phyloP scores from a whole-genome alignment of 1,140 invertebrate species.

The Choristoneura fumiferana region DNA sequence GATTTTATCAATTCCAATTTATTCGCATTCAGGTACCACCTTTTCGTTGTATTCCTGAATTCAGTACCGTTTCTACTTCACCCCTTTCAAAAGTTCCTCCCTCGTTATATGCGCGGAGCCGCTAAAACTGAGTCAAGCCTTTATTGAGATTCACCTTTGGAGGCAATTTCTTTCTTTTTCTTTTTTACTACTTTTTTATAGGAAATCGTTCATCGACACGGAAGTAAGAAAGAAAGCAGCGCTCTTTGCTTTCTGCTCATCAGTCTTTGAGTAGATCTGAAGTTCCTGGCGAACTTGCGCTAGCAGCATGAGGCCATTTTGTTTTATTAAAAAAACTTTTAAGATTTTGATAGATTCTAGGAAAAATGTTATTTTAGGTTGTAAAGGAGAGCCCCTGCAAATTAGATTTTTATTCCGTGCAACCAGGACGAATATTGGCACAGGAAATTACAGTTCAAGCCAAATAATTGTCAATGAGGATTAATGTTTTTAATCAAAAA shows the following conservation, averaged over 20 bases:
- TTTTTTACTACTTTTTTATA: constrained; percentile 58
- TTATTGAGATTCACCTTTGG: constrained; percentile 67
- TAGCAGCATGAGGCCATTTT: too few species aligned
- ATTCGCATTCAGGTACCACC: constrained; percentile 64
- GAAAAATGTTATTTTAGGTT: too few species aligned
- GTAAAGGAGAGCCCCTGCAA: too few species aligned
- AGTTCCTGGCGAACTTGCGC: constrained; percentile 10
- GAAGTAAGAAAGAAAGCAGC: constrained; percentile 27
- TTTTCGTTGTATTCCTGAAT: constrained; percentile 66
- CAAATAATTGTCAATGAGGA: too few species aligned
- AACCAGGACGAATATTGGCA: too few species aligned
- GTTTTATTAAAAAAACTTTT: too few species aligned
- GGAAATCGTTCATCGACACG: constrained; percentile 41
- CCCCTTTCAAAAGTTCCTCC: constrained; percentile 66
- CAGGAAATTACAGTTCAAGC: too few species aligned
- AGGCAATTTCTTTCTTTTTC: constrained; percentile 40
- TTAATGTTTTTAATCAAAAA: too few species aligned
- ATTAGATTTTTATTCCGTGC: too few species aligned
- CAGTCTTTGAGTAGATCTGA: constrained; percentile 24
- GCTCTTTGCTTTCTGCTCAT: constrained; percentile 28
- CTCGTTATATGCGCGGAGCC: constrained; percentile 57
- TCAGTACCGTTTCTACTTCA: constrained; percentile 49
- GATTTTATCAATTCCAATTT: constrained; percentile 55
- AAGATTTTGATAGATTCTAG: too few species aligned
- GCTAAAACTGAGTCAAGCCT: constrained; percentile 46